A percentile compares a stretch with the other conserved stretches of the same genome.
Conservation (phyloP, 1,140 invertebrate genomes). For the Brachionus koreanus region DNA sequence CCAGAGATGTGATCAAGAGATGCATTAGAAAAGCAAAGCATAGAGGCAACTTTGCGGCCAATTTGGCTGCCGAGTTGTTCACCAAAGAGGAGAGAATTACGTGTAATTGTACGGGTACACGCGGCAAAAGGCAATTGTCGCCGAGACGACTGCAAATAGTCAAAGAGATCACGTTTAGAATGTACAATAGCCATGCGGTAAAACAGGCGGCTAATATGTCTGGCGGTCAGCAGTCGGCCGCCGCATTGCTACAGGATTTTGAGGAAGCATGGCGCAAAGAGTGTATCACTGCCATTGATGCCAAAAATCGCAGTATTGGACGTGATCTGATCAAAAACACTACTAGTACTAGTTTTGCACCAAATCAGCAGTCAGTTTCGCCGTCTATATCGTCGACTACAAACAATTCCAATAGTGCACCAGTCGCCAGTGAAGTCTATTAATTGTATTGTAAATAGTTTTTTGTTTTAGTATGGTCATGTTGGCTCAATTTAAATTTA, state of each 20-base stretch:
- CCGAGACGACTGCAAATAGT: neutral
- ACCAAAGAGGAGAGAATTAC: constrained; percentile 17
- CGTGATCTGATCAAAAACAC: constrained; percentile 22
- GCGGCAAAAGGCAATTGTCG: neutral
- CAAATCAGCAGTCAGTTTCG: constrained; percentile 11
- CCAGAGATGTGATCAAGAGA: constrained; percentile 7
- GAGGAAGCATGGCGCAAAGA: constrained; percentile 37
- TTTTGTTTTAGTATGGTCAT: neutral
- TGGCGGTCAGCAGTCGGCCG: constrained; percentile 20
- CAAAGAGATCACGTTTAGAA: constrained; percentile 13
- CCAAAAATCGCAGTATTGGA: constrained; percentile 31
- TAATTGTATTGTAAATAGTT: neutral
- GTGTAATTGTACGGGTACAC: constrained; percentile 17
- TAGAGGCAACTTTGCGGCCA: constrained; percentile 17
- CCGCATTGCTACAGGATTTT: neutral
- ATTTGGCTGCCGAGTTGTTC: constrained; percentile 11
- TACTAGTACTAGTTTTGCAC: neutral
- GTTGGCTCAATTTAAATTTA: neutral
- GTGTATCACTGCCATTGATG: constrained; percentile 25
- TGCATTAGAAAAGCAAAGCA: constrained; percentile 29
- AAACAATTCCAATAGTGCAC: neutral
- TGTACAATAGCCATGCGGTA: neutral
- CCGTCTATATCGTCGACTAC: neutral
- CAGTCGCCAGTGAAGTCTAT: neutral
- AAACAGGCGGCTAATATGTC: neutral